Evolutionary conservation across 2,797 vertebrate genomes (phyloP).

Genomic region (Ficedula albicollis): DNA sequence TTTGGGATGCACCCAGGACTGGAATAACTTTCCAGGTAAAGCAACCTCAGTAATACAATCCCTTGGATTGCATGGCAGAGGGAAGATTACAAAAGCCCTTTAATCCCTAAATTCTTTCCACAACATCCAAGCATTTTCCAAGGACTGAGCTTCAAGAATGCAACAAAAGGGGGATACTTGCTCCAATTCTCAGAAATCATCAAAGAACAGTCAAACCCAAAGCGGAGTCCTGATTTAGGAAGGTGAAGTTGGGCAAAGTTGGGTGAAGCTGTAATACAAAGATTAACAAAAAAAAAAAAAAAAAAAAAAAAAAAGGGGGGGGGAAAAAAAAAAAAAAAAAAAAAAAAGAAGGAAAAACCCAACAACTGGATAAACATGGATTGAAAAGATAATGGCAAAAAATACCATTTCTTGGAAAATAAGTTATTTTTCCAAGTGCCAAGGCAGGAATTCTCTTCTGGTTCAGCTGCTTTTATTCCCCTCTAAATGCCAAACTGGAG

Average conservation of each 20-base stretch:
- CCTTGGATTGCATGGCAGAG: background rate
- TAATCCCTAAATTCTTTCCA: background rate
- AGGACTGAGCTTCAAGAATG: background rate
- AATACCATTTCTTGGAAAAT: background rate
- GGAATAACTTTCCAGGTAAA: background rate
- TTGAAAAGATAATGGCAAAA: background rate
- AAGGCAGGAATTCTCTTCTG: background rate
- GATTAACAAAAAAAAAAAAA: accelerated
- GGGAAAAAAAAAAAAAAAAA: too few species aligned
- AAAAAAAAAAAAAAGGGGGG: too few species aligned
- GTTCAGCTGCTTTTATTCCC: background rate
- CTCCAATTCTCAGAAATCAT: too few species aligned
- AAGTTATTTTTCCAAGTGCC: background rate
- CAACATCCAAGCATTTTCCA: background rate
- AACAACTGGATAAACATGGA: background rate
- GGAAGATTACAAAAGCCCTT: background rate
- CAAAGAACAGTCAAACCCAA: too few species aligned
- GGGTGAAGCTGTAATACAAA: too few species aligned
- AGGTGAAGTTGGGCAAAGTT: too few species aligned
- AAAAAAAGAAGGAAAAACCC: background rate
- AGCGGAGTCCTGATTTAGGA: too few species aligned
- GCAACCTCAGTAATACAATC: background rate
- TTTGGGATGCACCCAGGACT: background rate
- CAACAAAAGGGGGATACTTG: accelerated
- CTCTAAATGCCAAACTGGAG: background rate